phyloP scores from a whole-genome alignment of 1,140 invertebrate genomes.

The Drosophila varians region DNA sequence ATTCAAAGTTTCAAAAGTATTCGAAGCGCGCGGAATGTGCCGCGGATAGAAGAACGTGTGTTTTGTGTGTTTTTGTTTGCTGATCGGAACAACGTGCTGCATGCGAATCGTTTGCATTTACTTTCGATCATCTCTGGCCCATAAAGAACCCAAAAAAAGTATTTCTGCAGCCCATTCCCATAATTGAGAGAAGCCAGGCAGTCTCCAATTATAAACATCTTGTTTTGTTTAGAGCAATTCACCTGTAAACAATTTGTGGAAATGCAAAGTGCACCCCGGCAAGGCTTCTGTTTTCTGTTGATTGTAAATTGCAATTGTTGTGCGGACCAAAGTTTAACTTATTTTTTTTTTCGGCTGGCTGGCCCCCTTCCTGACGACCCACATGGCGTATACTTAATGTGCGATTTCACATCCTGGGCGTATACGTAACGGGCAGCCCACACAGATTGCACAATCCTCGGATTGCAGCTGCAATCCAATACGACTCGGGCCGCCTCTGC shows the following conservation, averaged over 20 bases:
- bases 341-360: background rate
- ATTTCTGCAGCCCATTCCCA: conserved; percentile 62
- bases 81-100: conserved; percentile 54
- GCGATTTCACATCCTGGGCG: conserved; percentile 34
- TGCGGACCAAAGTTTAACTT: background rate
- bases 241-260: conserved; percentile 55
- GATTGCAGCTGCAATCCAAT: conserved; percentile 32
- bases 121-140: conserved; percentile 40
- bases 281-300: conserved; percentile 24
- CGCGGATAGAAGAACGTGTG: conserved; percentile 41
- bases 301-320: conserved; percentile 39
- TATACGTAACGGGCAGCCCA: conserved; percentile 44
- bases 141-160: conserved; percentile 51
- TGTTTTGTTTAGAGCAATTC: conserved; percentile 32
- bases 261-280: conserved; percentile 33
- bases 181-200: conserved; percentile 40
- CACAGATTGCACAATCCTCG: conserved; percentile 38
- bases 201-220: conserved; percentile 54
- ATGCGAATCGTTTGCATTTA: conserved; percentile 50
- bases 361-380: conserved; percentile 11
- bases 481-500: conserved; percentile 26
- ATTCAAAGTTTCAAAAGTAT: conserved; percentile 27
- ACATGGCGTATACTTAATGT: conserved; percentile 59
- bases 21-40: conserved; percentile 68
- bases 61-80: conserved; percentile 14